A percentile compares a stretch with the other conserved stretches of the same genome.
Evolutionary conservation across 2,888 invertebrate genomes (phyloP).

Genomic region (Cynaeus angustus): DNA sequence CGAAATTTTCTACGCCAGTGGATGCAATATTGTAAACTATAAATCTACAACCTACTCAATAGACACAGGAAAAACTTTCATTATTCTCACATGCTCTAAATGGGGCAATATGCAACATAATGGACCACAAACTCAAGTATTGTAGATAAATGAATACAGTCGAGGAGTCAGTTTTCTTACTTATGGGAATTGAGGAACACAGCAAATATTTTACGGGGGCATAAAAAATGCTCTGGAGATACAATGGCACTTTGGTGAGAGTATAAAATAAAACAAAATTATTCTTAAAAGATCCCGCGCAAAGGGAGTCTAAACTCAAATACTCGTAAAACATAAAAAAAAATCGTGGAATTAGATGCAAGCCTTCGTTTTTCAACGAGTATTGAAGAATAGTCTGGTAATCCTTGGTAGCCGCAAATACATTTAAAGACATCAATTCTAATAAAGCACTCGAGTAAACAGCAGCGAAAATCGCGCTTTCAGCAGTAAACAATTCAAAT

Average conservation of each 20-base stretch:
- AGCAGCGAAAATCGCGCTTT: slow-evolving; percentile 2
- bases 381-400: too few species aligned
- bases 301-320: neutral
- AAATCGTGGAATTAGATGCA: neutral
- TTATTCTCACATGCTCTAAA: slow-evolving; percentile 9
- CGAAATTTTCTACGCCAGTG: slow-evolving; percentile 11
- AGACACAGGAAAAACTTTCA: neutral
- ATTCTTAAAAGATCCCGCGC: neutral
- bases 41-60: too few species aligned
- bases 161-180: slow-evolving; percentile 13
- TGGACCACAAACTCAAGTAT: slow-evolving; percentile 18
- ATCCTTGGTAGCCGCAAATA: too few species aligned
- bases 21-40: too few species aligned
- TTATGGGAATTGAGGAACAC: slow-evolving; percentile 27
- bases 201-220: slow-evolving; percentile 22
- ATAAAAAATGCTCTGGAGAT: slow-evolving; percentile 20
- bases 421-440: neutral
- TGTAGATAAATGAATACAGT: slow-evolving; percentile 19
- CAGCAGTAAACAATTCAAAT: slow-evolving; percentile 16
- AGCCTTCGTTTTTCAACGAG: too few species aligned
- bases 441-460: neutral
- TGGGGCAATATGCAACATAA: slow-evolving; percentile 18
- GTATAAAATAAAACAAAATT: neutral
- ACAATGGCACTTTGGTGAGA: slow-evolving; percentile 11
- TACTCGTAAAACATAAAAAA: neutral